Evolutionary conservation across 2,797 vertebrate genomes (phyloP).

Genomic region (Selene dorsalis): DNA sequence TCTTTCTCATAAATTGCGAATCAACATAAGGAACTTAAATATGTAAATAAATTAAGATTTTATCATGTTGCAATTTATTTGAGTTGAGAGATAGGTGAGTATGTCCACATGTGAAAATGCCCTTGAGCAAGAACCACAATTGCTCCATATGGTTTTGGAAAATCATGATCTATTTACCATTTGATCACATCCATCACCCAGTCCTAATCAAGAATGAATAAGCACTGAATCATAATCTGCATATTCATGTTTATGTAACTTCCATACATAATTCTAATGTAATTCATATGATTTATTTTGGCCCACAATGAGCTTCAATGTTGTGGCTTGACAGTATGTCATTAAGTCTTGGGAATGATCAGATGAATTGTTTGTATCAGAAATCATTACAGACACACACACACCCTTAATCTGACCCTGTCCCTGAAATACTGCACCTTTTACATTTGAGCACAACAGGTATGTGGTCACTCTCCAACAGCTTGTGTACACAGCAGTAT

Average conservation of each 20-base stretch:
- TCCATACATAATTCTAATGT: not conserved
- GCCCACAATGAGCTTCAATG: not conserved
- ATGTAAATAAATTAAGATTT: too few relatives aligned
- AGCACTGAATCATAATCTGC: constrained; percentile 10
- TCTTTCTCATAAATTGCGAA: too few relatives aligned
- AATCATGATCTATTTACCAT: constrained; percentile 11
- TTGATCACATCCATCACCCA: constrained; percentile 14
- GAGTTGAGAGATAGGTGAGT: not conserved
- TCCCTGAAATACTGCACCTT: not conserved
- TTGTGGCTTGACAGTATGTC: not conserved
- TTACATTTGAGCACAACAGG: not conserved
- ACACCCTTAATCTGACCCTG: not conserved
- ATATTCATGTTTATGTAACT: too few relatives aligned
- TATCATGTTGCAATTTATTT: too few relatives aligned
- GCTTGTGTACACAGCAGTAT: constrained; percentile 12
- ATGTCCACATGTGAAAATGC: too few relatives aligned
- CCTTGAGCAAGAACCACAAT: too few relatives aligned
- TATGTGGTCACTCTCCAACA: not conserved
- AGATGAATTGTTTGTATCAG: not conserved
- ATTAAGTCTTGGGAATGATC: not conserved
- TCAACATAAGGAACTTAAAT: too few relatives aligned
- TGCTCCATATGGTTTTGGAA: constrained; percentile 2
- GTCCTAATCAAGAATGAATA: constrained; percentile 23
- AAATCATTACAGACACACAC: not conserved
- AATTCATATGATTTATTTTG: not conserved